These are phyloP conservation scores for Gryon sp. DNA, from an alignment of 1,140 invertebrate species.

Conservation along the genomic window DNA sequence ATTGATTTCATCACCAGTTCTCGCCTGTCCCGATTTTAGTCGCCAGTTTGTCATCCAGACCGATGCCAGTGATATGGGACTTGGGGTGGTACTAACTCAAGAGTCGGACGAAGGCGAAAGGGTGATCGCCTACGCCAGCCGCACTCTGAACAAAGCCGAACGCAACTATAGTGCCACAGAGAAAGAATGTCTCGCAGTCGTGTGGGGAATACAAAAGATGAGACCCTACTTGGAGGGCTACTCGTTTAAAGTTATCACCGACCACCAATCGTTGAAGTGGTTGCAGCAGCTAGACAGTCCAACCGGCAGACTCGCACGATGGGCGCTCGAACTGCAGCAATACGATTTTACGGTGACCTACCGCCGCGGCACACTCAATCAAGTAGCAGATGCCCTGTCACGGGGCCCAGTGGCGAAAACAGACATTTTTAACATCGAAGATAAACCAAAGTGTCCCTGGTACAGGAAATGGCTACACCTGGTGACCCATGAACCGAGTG, in stretches of 20 bases:
- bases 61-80: constrained; percentile 37
- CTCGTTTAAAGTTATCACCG: constrained; percentile 71
- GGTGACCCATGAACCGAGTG: too few relatives aligned
- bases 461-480: too few relatives aligned
- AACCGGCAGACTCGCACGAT: constrained; percentile 65
- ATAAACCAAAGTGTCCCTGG: too few relatives aligned
- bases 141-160: constrained; percentile 69
- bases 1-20: not conserved
- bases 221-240: not conserved
- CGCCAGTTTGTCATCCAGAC: constrained; percentile 36
- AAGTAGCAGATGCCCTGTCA: constrained; percentile 35
- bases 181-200: constrained; percentile 68
- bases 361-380: constrained; percentile 51
- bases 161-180: constrained; percentile 73
- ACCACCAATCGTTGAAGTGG: constrained; percentile 27
- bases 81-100: constrained; percentile 62
- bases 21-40: constrained; percentile 27
- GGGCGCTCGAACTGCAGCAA: constrained; percentile 63
- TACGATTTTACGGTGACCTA: constrained; percentile 62
- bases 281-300: constrained; percentile 54
- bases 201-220: not conserved
- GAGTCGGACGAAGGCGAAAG: constrained; percentile 32
- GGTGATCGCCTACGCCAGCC: constrained; percentile 62
- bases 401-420: too few relatives aligned
- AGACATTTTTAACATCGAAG: too few relatives aligned